Conservation (phyloP, 2,113 vertebrate species). For the Xyrauchen texanus region DNA sequence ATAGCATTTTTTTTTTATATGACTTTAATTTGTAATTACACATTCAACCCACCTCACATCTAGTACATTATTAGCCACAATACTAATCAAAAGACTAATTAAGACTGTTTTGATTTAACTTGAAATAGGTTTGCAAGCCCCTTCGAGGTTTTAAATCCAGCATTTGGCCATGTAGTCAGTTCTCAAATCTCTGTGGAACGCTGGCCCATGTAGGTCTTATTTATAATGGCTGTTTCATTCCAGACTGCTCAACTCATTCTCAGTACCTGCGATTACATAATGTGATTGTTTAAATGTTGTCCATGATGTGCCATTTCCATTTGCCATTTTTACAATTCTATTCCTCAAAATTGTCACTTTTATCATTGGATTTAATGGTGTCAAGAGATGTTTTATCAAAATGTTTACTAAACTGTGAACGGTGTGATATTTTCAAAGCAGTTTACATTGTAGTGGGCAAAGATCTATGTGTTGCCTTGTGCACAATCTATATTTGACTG, state of each 20-base stretch:
- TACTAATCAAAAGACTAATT: not conserved
- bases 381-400: constrained; percentile 47
- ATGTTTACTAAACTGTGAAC: constrained; percentile 55
- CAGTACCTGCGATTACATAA: not conserved
- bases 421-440: constrained; percentile 34
- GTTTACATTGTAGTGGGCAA: constrained; percentile 50
- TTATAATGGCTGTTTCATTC: not conserved
- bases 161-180: not conserved
- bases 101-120: not conserved
- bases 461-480: constrained; percentile 37
- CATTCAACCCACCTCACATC: not conserved
- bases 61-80: not conserved
- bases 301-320: not conserved
- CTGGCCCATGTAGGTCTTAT: not conserved
- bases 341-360: constrained; percentile 10
- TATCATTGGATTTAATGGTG: constrained; percentile 20
- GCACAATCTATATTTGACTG: constrained; percentile 40
- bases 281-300: constrained; percentile 4
- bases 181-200: not conserved
- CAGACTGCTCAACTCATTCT: constrained; percentile 6
- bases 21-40: constrained; percentile 11
- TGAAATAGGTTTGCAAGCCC: not conserved
- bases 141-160: not conserved
- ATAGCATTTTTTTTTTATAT: constrained; percentile 27
- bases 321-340: not conserved